Evolutionary conservation across 2,797 vertebrate species (phyloP).

Genomic region (Lepilemur septentrionalis): DNA sequence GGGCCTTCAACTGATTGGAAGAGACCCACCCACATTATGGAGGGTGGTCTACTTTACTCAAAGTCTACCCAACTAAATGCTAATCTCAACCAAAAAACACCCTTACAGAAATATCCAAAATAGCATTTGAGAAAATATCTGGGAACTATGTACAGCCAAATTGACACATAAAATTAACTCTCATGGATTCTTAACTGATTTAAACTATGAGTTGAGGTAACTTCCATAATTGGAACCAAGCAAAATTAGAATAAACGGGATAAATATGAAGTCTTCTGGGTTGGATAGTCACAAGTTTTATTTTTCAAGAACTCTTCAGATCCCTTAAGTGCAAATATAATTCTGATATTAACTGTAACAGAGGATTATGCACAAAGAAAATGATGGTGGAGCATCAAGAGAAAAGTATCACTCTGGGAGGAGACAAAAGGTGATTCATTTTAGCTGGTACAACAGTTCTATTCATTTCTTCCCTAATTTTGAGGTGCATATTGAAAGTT

Average conservation of each 20-base stretch:
- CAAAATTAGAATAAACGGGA: background rate
- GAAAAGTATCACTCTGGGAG: background rate
- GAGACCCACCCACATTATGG: background rate
- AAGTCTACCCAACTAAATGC: background rate
- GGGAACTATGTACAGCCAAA: background rate
- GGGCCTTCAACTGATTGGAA: background rate
- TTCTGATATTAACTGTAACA: constrained; percentile 11
- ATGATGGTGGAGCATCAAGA: background rate
- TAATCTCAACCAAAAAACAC: background rate
- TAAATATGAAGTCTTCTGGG: background rate
- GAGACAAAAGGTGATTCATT: background rate
- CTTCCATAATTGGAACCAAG: background rate
- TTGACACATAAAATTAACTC: background rate
- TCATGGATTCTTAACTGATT: background rate
- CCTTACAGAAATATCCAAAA: background rate
- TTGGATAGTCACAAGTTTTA: background rate
- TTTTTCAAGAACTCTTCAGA: constrained; percentile 36
- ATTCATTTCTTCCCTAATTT: background rate
- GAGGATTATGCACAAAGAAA: background rate
- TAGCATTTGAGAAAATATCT: background rate
- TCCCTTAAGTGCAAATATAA: background rate
- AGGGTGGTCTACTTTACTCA: background rate
- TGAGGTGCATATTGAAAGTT: background rate
- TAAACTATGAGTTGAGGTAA: background rate
- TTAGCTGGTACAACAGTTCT: background rate